Conservation (phyloP, 2,113 vertebrate genomes). For the Oncorhynchus masou region DNA sequence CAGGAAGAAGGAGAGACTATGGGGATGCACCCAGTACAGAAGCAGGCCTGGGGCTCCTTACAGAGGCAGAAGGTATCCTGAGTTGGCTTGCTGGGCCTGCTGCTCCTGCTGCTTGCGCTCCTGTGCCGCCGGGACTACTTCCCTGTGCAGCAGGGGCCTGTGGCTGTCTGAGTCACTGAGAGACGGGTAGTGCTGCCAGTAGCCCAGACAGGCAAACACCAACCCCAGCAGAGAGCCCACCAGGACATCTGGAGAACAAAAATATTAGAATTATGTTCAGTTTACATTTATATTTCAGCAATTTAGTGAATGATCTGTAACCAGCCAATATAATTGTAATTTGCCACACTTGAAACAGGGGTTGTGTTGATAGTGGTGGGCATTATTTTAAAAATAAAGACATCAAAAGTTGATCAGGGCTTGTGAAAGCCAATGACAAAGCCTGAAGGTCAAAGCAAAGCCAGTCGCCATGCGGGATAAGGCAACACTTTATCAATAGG, state of each 20-base stretch:
- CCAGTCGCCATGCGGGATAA: too few relatives aligned
- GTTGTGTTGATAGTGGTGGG: too few relatives aligned
- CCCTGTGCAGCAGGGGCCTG: constrained; percentile 73
- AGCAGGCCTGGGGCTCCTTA: background rate
- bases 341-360: too few relatives aligned
- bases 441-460: too few relatives aligned
- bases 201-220: constrained; percentile 83
- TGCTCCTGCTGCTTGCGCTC: constrained; percentile 63
- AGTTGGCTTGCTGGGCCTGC: constrained; percentile 47
- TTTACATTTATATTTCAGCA: too few relatives aligned
- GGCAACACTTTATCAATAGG: too few relatives aligned
- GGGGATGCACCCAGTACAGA: background rate
- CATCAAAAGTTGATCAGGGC: too few relatives aligned
- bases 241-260: constrained; percentile 80
- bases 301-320: too few relatives aligned
- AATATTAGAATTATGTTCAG: background rate
- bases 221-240: constrained; percentile 85
- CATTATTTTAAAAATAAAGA: too few relatives aligned
- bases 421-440: too few relatives aligned
- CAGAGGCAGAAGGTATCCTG: constrained; percentile 56
- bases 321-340: too few relatives aligned
- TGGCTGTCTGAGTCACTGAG: constrained; percentile 82
- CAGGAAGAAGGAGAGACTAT: too few relatives aligned
- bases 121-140: constrained; percentile 45
- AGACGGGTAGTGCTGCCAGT: constrained; percentile 91